Evolutionary conservation across 2,888 invertebrate genomes (phyloP), one percentile per base, ranked within the genome.

Genomic region (Eupithecia inturbata): DNA sequence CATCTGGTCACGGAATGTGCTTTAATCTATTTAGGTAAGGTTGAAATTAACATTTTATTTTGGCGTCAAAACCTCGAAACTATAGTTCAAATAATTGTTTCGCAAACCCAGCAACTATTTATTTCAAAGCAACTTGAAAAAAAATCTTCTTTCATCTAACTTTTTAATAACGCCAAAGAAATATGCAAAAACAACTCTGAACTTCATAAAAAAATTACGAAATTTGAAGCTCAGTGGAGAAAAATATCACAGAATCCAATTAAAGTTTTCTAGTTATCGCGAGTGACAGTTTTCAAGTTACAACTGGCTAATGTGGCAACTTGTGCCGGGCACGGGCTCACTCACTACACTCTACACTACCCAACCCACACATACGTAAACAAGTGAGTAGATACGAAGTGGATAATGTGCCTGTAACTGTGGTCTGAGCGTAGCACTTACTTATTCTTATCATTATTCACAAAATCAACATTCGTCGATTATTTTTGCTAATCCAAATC

Each of bases 21-120:
- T 57, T 36, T 39, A 60, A 64, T 70, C 73, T 71, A 74, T 72
- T 68, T 73, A 62, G 60, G 69, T 26, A 57, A 57, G 26, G 57
- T 57, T 53, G 10, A 22, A 53, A n/a, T 22, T 53, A 9, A 53
- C 22, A 22, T 53, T 10, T 53, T 10, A 53, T 53, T 53, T 22
- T 53, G 22, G n/a, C 6, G n/a, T 10, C 9, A 22, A 53, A 53
- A 49, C 10, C n/a, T n/a, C 22, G n/a, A 16, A 41, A 41, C 49
- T 1, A 3, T 22, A 2, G 3, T 53, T 22, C 12, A 22, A 53
- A 53, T 22, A 22, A 12, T 22, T 3, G 12, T 53, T 22, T 53
- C 49, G 10, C 49, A n/a, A 45, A 49, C n/a, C 49, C 49, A n/a
- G n/a, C n/a, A 49, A 53, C n/a, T 9, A 6, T 45, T 14, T 45